A percentile compares a stretch with the other conserved stretches of the same genome.
Conservation (phyloP, 2,797 vertebrate genomes). For the Chiropotes sagulatus region DNA sequence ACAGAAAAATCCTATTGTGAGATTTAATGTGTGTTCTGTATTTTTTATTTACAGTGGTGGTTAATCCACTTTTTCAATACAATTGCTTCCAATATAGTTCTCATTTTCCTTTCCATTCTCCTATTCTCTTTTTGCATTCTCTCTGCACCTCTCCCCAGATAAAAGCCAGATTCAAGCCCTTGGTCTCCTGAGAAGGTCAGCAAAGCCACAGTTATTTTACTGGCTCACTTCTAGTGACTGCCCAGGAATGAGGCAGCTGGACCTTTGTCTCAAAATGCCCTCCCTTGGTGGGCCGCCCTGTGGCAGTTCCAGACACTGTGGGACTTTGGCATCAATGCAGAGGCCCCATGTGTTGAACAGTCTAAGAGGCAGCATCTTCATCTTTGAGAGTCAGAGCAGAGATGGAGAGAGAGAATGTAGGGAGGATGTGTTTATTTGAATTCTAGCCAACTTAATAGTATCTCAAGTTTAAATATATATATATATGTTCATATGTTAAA, state of each 20-base stretch:
- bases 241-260: background rate
- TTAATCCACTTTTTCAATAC: background rate
- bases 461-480: background rate
- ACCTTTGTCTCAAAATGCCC: background rate
- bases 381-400: conserved; percentile 41
- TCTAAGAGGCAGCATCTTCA: background rate
- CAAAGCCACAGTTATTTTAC: background rate
- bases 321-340: background rate
- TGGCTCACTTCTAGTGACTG: background rate
- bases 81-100: background rate
- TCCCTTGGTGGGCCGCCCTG: background rate
- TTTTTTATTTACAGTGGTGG: background rate
- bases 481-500: background rate
- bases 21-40: background rate
- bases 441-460: conserved; percentile 48
- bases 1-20: conserved; percentile 11
- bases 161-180: background rate
- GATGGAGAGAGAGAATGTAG: conserved; percentile 19
- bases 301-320: background rate
- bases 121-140: background rate
- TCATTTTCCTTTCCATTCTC: background rate
- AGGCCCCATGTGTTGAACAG: background rate
- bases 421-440: conserved; percentile 53
- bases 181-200: background rate
- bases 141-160: background rate